phyloP scores from a whole-genome alignment of 2,113 vertebrate species.

The Epinephelus fuscoguttatus region DNA sequence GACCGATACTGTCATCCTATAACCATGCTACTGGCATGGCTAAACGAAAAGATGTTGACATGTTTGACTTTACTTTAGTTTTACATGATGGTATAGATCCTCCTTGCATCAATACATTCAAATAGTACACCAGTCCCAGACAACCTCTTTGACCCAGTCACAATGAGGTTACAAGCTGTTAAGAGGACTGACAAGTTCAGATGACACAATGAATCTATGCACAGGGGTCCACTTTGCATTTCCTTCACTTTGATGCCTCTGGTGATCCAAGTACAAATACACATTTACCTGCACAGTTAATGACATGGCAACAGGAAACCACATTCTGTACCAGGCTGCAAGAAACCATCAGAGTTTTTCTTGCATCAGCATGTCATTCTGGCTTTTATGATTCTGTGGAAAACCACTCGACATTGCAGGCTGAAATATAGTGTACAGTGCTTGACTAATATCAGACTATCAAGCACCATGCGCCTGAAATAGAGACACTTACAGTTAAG shows the following conservation, averaged over 20 bases:
- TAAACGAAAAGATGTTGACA: no score
- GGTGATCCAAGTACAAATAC: no score
- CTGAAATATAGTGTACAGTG: not conserved
- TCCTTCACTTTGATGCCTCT: not conserved
- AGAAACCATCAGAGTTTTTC: not conserved
- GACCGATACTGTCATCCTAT: no score
- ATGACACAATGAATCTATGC: no score
- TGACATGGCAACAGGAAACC: not conserved
- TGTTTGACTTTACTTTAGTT: no score
- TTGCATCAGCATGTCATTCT: not conserved
- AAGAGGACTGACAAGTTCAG: no score
- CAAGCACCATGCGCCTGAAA: conserved; percentile 33
- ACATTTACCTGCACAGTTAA: not conserved
- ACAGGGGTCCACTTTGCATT: not conserved
- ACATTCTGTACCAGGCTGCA: not conserved
- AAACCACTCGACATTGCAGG: conserved; percentile 30
- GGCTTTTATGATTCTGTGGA: conserved; percentile 2
- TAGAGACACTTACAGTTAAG: conserved; percentile 54
- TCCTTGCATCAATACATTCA: no score
- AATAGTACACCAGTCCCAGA: not conserved
- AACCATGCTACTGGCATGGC: no score
- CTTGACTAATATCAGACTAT: conserved; percentile 26
- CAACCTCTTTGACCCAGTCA: not conserved
- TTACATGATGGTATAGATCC: no score
- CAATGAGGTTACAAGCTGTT: no score